phyloP scores from a whole-genome alignment of 1,140 invertebrate species.

The Cherax quadricarinatus region DNA sequence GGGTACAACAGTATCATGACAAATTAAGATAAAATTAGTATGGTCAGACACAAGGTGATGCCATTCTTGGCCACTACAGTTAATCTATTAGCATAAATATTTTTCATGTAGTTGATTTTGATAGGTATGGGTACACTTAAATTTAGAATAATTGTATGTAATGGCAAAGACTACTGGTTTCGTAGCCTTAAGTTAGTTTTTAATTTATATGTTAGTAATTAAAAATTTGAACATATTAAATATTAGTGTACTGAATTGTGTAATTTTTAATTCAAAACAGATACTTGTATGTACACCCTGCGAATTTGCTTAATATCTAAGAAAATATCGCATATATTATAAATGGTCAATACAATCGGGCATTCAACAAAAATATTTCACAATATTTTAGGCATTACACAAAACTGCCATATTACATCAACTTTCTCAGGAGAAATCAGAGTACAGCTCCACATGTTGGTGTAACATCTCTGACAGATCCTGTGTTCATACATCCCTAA shows the following conservation, averaged over 20 bases:
- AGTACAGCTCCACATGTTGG: slow-evolving; percentile 1
- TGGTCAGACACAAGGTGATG: not conserved
- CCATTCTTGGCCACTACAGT: not conserved
- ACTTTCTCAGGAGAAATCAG: slow-evolving; percentile 36
- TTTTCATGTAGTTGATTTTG: not conserved
- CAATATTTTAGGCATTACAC: slow-evolving; percentile 59
- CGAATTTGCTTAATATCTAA: slow-evolving; percentile 59
- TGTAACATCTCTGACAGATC: not conserved
- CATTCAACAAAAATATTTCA: slow-evolving; percentile 60
- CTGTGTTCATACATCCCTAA: not conserved
- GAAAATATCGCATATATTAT: slow-evolving; percentile 62
- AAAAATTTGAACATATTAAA: not conserved
- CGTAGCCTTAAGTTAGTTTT: not conserved
- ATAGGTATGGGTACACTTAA: not conserved
- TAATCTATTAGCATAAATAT: not conserved
- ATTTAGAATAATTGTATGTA: not conserved
- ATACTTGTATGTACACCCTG: slow-evolving; percentile 55
- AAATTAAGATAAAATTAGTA: not conserved
- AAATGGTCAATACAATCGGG: slow-evolving; percentile 46
- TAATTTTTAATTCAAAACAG: not conserved
- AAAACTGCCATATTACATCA: slow-evolving; percentile 59
- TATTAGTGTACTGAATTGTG: not conserved
- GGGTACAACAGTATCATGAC: slow-evolving; percentile 39
- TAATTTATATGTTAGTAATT: not conserved
- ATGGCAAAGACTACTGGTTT: not conserved